phyloP scores from a whole-genome alignment of 2,888 invertebrate species.

The Seira musarum region DNA sequence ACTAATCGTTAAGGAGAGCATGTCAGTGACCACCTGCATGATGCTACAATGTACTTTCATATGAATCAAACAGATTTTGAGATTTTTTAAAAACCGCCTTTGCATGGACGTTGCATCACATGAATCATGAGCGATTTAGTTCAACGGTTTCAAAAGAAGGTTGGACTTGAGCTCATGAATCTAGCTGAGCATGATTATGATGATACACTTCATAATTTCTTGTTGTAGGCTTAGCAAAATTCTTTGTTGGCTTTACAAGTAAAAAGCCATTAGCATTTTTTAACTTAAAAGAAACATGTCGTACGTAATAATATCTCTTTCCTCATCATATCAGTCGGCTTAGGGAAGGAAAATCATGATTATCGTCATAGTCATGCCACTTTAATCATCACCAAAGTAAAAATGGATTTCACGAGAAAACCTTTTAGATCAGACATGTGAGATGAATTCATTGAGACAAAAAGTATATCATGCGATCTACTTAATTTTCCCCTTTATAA shows the following conservation, averaged over 20 bases:
- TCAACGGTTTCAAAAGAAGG: neutral
- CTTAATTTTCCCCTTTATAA: slow-evolving; percentile 27
- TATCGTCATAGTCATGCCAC: too few species aligned
- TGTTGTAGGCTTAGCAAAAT: neutral
- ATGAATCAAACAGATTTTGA: too few species aligned
- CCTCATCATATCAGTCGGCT: too few species aligned
- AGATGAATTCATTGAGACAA: slow-evolving; percentile 40
- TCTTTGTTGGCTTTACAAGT: neutral
- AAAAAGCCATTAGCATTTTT: slow-evolving; percentile 11
- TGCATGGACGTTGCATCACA: neutral
- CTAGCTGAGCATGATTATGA: too few species aligned
- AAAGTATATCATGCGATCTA: slow-evolving; percentile 29
- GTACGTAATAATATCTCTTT: neutral
- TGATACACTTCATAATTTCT: too few species aligned
- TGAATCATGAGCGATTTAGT: slow-evolving; percentile 7
- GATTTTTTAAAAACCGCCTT: neutral
- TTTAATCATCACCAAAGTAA: neutral
- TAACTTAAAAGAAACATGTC: neutral
- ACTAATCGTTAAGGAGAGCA: slow-evolving; percentile 6
- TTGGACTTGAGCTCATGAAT: too few species aligned
- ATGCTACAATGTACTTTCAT: too few species aligned
- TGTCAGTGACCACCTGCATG: slow-evolving; percentile 8
- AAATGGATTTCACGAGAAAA: slow-evolving; percentile 19
- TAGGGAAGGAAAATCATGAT: too few species aligned
- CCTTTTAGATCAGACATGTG: slow-evolving; percentile 42